These are phyloP conservation scores for Perccottus glenii DNA, from an alignment of 2,113 vertebrate species.

Conservation along the genomic window DNA sequence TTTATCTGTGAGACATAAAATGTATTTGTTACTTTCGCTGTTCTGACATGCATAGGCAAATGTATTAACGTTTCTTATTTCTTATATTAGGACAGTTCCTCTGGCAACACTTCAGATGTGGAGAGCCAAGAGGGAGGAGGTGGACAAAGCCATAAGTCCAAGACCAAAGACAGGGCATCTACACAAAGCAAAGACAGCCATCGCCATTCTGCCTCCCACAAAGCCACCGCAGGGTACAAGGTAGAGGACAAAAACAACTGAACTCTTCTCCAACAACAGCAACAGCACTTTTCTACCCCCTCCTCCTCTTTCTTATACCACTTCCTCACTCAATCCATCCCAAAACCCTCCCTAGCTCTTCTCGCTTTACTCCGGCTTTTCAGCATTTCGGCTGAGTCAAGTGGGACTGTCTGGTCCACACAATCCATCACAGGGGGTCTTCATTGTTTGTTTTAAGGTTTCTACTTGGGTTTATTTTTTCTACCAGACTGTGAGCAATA, in stretches of 20 bases:
- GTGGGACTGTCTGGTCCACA: conserved; percentile 54
- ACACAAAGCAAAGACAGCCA: conserved; percentile 89
- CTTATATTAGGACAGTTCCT: conserved; percentile 98
- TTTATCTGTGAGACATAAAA: conserved; percentile 73
- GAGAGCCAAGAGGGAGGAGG: conserved; percentile 93
- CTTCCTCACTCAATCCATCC: conserved; percentile 69
- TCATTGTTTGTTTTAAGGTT: conserved; percentile 46
- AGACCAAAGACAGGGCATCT: conserved; percentile 88
- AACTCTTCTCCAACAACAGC: conserved; percentile 84
- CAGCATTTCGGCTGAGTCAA: conserved; percentile 58
- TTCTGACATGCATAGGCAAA: no score
- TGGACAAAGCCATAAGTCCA: conserved; percentile 81
- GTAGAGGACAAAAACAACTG: conserved; percentile 99
- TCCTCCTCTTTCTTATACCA: conserved; percentile 74
- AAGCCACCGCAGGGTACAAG: conserved; percentile 97
- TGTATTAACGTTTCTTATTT: no score
- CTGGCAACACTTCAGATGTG: conserved; percentile 91
- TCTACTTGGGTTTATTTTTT: conserved; percentile 13
- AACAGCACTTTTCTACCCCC: conserved; percentile 78
- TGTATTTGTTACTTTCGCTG: no score
- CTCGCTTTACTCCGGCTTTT: conserved; percentile 61
- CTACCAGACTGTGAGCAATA: conserved; percentile 75
- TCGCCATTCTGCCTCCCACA: conserved; percentile 87
- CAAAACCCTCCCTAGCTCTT: conserved; percentile 60
- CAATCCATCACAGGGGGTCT: conserved; percentile 32